These are phyloP conservation scores for Toxotes jaculatrix DNA, from an alignment of 2,113 vertebrate genomes.

Conservation along the genomic window DNA sequence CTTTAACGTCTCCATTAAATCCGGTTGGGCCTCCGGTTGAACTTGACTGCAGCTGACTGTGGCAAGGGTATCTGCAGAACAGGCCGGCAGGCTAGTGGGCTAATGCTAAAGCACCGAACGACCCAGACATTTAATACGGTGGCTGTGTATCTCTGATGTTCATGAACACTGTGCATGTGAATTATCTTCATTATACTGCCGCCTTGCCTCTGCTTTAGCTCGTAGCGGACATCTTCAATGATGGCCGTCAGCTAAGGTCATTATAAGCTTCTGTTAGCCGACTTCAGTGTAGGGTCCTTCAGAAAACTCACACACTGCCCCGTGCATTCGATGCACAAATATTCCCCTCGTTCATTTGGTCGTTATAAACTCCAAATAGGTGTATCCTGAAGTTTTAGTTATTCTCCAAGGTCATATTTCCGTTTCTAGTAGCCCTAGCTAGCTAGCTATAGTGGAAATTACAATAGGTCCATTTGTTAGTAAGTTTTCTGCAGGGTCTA, in stretches of 20 bases:
- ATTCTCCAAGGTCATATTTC: conserved; percentile 62
- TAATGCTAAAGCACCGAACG: conserved; percentile 47
- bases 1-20: background rate
- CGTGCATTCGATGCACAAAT: background rate
- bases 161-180: background rate
- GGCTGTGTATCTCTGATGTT: rapidly evolving
- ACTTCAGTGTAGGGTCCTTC: background rate
- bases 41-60: conserved; percentile 68
- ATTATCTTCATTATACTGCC: rapidly evolving
- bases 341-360: rapidly evolving
- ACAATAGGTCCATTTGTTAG: rapidly evolving
- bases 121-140: background rate
- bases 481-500: background rate
- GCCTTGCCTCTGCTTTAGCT: background rate
- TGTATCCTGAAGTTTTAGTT: background rate
- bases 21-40: conserved; percentile 75
- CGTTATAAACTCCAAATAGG: background rate
- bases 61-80: conserved; percentile 73
- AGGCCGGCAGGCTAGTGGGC: conserved; percentile 61
- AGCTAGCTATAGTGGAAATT: background rate
- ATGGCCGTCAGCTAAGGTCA: conserved; percentile 73
- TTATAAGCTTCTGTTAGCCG: conserved; percentile 25
- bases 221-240: background rate
- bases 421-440: background rate
- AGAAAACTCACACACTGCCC: background rate